Base-by-base conservation (phyloP, 1,140 invertebrate genomes). In the Macrobrachium rosenbergii region DNA sequence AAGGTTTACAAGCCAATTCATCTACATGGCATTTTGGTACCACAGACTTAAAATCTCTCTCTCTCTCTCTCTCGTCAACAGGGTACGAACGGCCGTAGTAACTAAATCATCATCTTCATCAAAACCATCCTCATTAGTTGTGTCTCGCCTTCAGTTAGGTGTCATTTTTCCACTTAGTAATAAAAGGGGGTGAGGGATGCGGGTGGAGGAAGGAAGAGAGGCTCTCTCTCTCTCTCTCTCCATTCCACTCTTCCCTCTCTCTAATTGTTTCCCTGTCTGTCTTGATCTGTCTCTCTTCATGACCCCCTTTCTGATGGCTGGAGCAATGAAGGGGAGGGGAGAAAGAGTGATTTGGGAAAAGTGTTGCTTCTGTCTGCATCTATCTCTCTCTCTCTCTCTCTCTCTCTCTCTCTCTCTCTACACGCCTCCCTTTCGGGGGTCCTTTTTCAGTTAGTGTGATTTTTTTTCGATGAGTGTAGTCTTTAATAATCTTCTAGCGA, bases 371-470 rank as follows among this genome's bases (percentile, higher is more conserved):
- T 12, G 52, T 52, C 52, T 5, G 12, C 28, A 45, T 52, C n/a
- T 2, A 77, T 45, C 75, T 77, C 43, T 45, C 73, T 75, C 73
- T 75, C 73, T 75, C 73, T 75, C 73, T 75, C 73, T 75, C 73
- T 75, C 28, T 75, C 73, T 75, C 73, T 75, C 73, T 75, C 73
- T 75, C 73, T 75, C 75, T 77, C 43, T 73, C 72, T 73, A 11
- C 45, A 7, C 12, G 14, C 16, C 72, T 19, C 19, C 23, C 21
- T 21, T 21, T 28, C 23, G 5, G 19, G 8, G 8, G 17, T 6
- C 23, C 23, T 75, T 21, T 45, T 17, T 43, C 43, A 75, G 21
- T n/a, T 75, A 75, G 37, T 21, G 7, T 43, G 0, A 43, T 0
- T 7, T 43, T 43, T n/a, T 2, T 37, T 3, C 28, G 28, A 37